These are phyloP conservation scores for Epinephelus moara DNA, from an alignment of 2,113 vertebrate genomes.

Conservation along the genomic window DNA sequence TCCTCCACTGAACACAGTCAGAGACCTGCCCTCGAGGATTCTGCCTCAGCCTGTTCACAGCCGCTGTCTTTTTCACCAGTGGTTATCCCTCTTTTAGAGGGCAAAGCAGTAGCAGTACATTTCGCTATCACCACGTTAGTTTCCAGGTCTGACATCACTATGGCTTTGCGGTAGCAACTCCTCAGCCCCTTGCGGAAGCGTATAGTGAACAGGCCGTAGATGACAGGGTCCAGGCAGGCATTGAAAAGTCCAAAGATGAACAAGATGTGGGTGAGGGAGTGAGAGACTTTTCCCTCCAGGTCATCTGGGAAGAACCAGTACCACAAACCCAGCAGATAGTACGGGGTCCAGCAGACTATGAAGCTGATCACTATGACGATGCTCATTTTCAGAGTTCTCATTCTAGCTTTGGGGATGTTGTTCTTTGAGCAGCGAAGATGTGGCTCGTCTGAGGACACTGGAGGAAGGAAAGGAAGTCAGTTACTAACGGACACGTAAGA, in stretches of 20 bases:
- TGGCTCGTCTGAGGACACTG: conserved; percentile 75
- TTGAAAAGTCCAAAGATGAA: conserved; percentile 88
- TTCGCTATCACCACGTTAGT: conserved; percentile 18
- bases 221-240: conserved; percentile 84
- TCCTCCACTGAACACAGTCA: background rate
- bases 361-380: conserved; percentile 86
- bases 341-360: conserved; percentile 88
- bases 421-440: conserved; percentile 85
- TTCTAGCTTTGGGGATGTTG: conserved; percentile 87
- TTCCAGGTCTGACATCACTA: conserved; percentile 11
- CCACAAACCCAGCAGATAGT: conserved; percentile 88
- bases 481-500: background rate
- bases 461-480: background rate
- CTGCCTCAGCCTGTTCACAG: conserved; percentile 14
- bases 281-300: conserved; percentile 84
- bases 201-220: conserved; percentile 85
- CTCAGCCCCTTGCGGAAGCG: conserved; percentile 65
- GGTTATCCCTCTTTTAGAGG: background rate
- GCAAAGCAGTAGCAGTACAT: background rate
- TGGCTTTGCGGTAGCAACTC: conserved; percentile 26
- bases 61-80: background rate
- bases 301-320: conserved; percentile 88
- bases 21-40: conserved; percentile 4
- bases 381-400: conserved; percentile 88
- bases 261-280: conserved; percentile 85